Conservation (phyloP, 92 coral and sea anemone species). For the Virgularia gustaviana region DNA sequence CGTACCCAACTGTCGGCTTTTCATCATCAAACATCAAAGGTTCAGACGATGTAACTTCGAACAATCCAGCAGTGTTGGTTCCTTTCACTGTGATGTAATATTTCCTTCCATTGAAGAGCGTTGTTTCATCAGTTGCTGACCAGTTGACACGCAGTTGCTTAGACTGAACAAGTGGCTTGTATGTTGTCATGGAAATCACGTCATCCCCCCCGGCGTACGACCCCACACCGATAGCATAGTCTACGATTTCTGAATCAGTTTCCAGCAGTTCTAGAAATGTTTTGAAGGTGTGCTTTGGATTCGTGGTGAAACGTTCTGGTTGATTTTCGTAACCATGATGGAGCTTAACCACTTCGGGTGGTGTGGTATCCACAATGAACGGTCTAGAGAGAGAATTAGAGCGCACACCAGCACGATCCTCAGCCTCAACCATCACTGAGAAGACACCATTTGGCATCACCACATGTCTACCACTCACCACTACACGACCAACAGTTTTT, state of each 20-base stretch:
- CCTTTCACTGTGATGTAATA: conserved; percentile 77
- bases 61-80: conserved; percentile 72
- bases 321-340: conserved; percentile 68
- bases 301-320: conserved; percentile 35
- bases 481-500: conserved; percentile 65
- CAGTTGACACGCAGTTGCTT: conserved; percentile 67
- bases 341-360: conserved; percentile 58
- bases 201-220: conserved; percentile 87
- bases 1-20: conserved; percentile 64
- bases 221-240: conserved; percentile 77
- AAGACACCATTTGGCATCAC: conserved; percentile 76
- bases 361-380: conserved; percentile 74
- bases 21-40: conserved; percentile 73
- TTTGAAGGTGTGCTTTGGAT: conserved; percentile 41
- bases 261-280: conserved; percentile 75
- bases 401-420: conserved; percentile 71
- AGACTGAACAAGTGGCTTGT: conserved; percentile 39
- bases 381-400: conserved; percentile 64
- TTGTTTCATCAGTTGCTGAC: conserved; percentile 51
- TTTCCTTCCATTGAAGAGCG: conserved; percentile 61
- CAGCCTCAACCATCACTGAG: conserved; percentile 80
- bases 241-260: conserved; percentile 64
- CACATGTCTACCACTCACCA: conserved; percentile 68
- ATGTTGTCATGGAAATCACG: conserved; percentile 43
- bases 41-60: conserved; percentile 61